phyloP scores from a whole-genome alignment of 1,140 invertebrate genomes.

The Temnothorax longispinosus region DNA sequence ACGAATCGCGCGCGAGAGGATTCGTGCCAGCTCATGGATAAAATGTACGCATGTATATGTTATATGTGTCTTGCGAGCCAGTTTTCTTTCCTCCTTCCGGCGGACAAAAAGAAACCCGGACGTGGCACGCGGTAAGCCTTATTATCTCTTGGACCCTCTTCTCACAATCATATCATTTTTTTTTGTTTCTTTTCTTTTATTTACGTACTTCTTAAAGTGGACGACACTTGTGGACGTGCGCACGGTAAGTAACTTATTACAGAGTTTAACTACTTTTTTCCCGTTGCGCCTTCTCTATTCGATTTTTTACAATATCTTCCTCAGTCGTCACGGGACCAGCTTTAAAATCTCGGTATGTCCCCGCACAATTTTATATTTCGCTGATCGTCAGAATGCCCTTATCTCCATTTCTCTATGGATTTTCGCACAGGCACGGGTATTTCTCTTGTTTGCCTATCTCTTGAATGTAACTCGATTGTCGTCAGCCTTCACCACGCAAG shows the following conservation, averaged over 20 bases:
- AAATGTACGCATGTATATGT: slow-evolving; percentile 36
- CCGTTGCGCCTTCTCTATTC: slow-evolving; percentile 47
- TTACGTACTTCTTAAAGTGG: slow-evolving; percentile 72
- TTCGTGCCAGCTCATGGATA: slow-evolving; percentile 62
- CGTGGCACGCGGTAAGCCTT: slow-evolving; percentile 69
- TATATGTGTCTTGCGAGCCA: slow-evolving; percentile 14
- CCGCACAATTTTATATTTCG: background rate
- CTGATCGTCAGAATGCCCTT: slow-evolving; percentile 58
- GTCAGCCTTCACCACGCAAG: slow-evolving; percentile 61
- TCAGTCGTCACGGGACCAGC: slow-evolving; percentile 64
- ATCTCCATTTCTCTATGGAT: slow-evolving; percentile 19
- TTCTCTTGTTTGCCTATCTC: background rate
- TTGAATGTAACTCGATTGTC: slow-evolving; percentile 70
- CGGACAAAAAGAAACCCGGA: slow-evolving; percentile 61
- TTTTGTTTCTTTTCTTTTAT: slow-evolving; percentile 60
- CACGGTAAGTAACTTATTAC: slow-evolving; percentile 75
- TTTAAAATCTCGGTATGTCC: slow-evolving; percentile 34
- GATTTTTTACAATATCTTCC: slow-evolving; percentile 33
- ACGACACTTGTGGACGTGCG: slow-evolving; percentile 79
- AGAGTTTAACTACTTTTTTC: slow-evolving; percentile 68
- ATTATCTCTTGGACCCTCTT: slow-evolving; percentile 76
- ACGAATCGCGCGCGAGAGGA: slow-evolving; percentile 43
- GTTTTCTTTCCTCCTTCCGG: slow-evolving; percentile 59
- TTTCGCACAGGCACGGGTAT: slow-evolving; percentile 27
- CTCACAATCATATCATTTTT: slow-evolving; percentile 65